Percentiles rank a stretch among this genome's conserved stretches.
phyloP scores from a whole-genome alignment of 1,140 invertebrate species.

The Heliconius hewitsoni region DNA sequence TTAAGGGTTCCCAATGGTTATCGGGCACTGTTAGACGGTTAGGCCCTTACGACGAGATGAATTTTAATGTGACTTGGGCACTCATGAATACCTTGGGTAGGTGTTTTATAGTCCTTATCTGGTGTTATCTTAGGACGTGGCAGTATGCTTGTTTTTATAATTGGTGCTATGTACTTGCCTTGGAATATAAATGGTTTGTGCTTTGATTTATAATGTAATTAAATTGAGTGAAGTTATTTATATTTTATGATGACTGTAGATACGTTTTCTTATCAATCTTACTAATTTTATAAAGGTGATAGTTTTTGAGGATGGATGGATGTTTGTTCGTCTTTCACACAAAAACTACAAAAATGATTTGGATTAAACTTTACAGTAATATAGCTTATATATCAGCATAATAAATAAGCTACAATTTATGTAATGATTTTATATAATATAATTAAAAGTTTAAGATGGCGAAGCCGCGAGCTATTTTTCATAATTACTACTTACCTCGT shows the following conservation, averaged over 20 bases:
- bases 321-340: no score
- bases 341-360: no score
- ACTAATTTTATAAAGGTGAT: no score
- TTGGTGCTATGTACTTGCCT: constrained; percentile 14
- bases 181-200: neutral
- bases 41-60: constrained; percentile 67
- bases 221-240: neutral
- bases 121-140: constrained; percentile 28
- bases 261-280: no score
- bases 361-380: no score
- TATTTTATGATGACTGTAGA: neutral
- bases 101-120: constrained; percentile 38
- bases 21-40: constrained; percentile 62
- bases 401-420: no score
- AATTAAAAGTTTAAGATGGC: no score
- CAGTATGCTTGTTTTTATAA: constrained; percentile 21
- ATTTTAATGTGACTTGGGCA: constrained; percentile 64
- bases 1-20: constrained; percentile 79
- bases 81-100: constrained; percentile 40
- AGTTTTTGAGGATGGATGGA: no score
- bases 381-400: no score
- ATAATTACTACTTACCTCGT: neutral
- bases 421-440: no score
- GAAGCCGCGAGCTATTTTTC: neutral
- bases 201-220: neutral